These are phyloP conservation scores for Dasypus novemcinctus DNA, from an alignment of 2,113 vertebrate species.

Conservation along the genomic window DNA sequence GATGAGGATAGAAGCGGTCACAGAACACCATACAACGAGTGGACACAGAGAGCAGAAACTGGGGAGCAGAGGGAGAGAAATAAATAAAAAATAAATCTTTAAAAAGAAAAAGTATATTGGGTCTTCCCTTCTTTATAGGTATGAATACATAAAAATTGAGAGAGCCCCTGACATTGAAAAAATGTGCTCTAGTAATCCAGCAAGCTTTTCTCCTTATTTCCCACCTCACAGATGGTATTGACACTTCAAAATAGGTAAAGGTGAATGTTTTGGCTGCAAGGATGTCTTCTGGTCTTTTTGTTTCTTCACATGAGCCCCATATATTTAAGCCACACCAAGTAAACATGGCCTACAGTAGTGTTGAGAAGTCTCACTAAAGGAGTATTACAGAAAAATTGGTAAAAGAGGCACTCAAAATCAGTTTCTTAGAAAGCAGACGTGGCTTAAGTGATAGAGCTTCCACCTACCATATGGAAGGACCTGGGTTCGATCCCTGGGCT, in stretches of 20 bases:
- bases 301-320: not conserved
- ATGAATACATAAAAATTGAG: not conserved
- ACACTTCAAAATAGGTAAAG: not conserved
- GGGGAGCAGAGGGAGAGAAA: too few species aligned
- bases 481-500: too few species aligned
- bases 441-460: too few species aligned
- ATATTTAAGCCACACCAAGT: not conserved
- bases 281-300: not conserved
- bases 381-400: not conserved
- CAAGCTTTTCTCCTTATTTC: not conserved
- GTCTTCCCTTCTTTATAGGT: not conserved
- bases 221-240: not conserved
- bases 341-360: not conserved
- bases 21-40: too few species aligned
- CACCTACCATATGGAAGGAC: too few species aligned
- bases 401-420: not conserved
- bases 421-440: too few species aligned
- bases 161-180: not conserved
- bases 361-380: not conserved
- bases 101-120: not conserved
- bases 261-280: not conserved
- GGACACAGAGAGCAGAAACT: too few species aligned
- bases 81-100: too few species aligned
- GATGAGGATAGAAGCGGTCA: too few species aligned
- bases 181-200: not conserved